phyloP scores from a whole-genome alignment of 2,797 vertebrate genomes.

The Peromyscus melanophrys region DNA sequence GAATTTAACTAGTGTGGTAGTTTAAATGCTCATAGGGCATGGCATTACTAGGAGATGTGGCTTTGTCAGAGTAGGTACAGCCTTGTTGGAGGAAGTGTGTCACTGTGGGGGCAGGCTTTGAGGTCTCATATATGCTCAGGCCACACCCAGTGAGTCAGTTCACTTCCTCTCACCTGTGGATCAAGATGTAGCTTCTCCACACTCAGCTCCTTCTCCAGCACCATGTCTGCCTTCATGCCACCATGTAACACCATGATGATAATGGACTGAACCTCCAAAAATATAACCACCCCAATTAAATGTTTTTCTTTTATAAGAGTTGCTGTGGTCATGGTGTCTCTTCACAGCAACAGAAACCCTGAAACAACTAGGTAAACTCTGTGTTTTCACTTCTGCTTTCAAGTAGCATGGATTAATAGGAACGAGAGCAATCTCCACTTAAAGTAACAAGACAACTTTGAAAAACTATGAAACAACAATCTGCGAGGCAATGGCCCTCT shows the following conservation, averaged over 20 bases:
- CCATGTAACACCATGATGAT: background rate
- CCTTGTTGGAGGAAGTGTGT: background rate
- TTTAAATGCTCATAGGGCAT: background rate
- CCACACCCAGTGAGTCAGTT: background rate
- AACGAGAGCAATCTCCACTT: background rate
- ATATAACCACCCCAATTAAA: background rate
- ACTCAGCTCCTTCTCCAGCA: background rate
- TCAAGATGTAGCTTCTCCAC: background rate
- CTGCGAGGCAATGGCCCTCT: background rate
- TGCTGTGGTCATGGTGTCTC: background rate
- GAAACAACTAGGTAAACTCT: background rate
- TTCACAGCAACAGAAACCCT: background rate
- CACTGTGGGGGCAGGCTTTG: background rate
- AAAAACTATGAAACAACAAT: background rate
- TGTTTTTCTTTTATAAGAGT: background rate
- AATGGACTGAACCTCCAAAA: background rate
- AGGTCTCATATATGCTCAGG: background rate
- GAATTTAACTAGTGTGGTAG: background rate
- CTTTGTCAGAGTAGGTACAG: background rate
- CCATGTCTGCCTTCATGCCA: background rate
- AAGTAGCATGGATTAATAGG: background rate
- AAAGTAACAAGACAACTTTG: slow-evolving; percentile 20
- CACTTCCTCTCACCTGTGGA: background rate
- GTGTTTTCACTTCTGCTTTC: slow-evolving; percentile 3
- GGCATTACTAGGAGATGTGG: background rate